Evolutionary conservation across 2,888 invertebrate genomes (phyloP).

Genomic region (Drosophila borborema): DNA sequence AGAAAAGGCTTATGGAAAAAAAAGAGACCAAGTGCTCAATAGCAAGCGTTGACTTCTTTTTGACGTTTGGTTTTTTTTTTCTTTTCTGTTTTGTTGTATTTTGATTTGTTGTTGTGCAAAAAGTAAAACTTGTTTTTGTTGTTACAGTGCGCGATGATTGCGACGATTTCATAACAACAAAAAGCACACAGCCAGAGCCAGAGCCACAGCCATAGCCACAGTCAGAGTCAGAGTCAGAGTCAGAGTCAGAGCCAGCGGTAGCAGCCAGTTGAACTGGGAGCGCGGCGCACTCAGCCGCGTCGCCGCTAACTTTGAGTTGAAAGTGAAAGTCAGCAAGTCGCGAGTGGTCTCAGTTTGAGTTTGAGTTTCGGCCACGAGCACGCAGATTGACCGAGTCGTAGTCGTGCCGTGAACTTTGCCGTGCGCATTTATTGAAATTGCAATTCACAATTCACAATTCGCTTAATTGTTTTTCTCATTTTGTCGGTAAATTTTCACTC

Average conservation of each 20-base stretch:
- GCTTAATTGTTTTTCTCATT: slow-evolving; percentile 71
- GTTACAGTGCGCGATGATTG: slow-evolving; percentile 61
- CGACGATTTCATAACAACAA: slow-evolving; percentile 72
- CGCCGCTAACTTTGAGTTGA: slow-evolving; percentile 54
- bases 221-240: background rate
- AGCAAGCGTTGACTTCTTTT: slow-evolving; percentile 71
- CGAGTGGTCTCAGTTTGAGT: slow-evolving; percentile 27
- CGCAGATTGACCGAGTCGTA: slow-evolving; percentile 48
- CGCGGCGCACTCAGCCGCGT: slow-evolving; percentile 57
- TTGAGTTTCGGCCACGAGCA: slow-evolving; percentile 50
- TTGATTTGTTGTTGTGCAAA: slow-evolving; percentile 58
- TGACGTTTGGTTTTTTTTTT: slow-evolving; percentile 24
- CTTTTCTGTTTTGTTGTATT: slow-evolving; percentile 13
- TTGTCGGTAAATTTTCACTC: slow-evolving; percentile 69
- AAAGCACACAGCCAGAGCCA: slow-evolving; percentile 35
- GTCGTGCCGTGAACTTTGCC: slow-evolving; percentile 67
- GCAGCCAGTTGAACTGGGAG: slow-evolving; percentile 51
- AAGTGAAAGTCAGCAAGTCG: slow-evolving; percentile 70
- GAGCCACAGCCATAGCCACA: slow-evolving; percentile 25
- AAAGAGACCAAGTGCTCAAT: slow-evolving; percentile 72
- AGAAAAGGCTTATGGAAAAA: slow-evolving; percentile 49
- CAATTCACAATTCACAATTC: slow-evolving; percentile 74
- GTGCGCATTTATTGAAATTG: slow-evolving; percentile 75
- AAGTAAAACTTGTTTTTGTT: slow-evolving; percentile 70
- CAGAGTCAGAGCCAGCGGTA: slow-evolving; percentile 11